Base-by-base conservation (phyloP, 2,888 invertebrate genomes). In the Scaptomyza cyrtandrae region DNA sequence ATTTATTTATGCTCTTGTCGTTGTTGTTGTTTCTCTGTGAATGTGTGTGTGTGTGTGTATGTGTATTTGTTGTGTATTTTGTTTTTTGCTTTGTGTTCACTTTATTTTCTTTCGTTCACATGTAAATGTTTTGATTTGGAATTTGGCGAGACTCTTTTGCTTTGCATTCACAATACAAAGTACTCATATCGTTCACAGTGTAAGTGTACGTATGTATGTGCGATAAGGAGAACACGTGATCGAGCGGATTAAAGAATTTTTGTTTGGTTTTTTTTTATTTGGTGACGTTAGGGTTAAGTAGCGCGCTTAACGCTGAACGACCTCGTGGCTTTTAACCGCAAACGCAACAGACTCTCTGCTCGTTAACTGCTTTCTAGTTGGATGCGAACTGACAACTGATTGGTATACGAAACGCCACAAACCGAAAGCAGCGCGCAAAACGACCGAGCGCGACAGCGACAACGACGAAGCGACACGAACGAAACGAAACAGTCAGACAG, bases 351-450 rank as follows among this genome's bases (percentile, higher is more conserved):
- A 88, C 88, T 75, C 88, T 77, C 67, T 88, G 62, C 82, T 87
- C 78, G 76, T 80, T 88, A 90, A 91, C 89, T 91, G 92, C 89
- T 91, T 90, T 90, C 91, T 90, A 91, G 91, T 92, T 91, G 92
- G 91, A 92, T 91, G 91, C 91, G 89, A 90, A 91, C 89, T 90
- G 90, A 90, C 90, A 91, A 92, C 91, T 92, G 91, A 92, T 88
- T 90, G 85, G 90, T 77, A 75, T 74, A 77, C 69, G 68, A 66
- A 64, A 43, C 48, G 46, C 64, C 16, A 73, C 70, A 70, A 74
- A 46, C 64, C 71, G 84, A 75, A 73, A 73, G 71, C 69, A 70
- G 69, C 83, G 57, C 19, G 56, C 61, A 53, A 61, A 48, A 45
- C 61, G 54, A 58, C 71, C 41, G 41, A 41, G 39, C 16, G 24